Evolutionary conservation across 1,140 invertebrate species (phyloP).

Genomic region (Eulimnadia texana): DNA sequence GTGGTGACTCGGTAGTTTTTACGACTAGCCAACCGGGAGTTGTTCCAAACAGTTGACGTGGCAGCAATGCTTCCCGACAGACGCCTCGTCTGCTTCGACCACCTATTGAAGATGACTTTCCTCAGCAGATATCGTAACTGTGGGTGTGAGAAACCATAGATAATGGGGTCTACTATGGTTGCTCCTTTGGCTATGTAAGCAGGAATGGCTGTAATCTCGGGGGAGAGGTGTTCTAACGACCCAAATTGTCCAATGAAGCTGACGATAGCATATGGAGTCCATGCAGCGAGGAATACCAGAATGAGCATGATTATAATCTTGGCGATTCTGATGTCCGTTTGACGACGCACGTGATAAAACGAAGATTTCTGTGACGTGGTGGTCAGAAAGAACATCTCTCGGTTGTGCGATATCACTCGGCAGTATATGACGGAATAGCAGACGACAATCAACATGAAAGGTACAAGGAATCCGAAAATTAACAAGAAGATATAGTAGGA

Average conservation of each 20-base stretch:
- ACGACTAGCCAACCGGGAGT: not conserved
- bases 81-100: not conserved
- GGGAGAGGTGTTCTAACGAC: conserved; percentile 23
- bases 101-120: conserved; percentile 18
- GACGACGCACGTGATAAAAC: conserved; percentile 16
- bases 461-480: conserved; percentile 34
- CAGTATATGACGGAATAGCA: conserved; percentile 34
- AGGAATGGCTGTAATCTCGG: conserved; percentile 29
- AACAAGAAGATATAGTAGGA: conserved; percentile 36
- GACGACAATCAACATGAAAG: conserved; percentile 31
- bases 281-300: conserved; percentile 33
- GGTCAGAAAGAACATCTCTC: conserved; percentile 29
- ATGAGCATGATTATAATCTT: conserved; percentile 36
- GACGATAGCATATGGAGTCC: conserved; percentile 38
- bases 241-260: conserved; percentile 38
- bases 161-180: conserved; percentile 34
- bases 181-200: conserved; percentile 32
- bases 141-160: conserved; percentile 32
- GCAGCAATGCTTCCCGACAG: not conserved
- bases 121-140: conserved; percentile 25
- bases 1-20: not conserved
- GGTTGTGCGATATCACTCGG: conserved; percentile 28
- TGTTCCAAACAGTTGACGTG: not conserved
- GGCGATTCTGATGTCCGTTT: conserved; percentile 27
- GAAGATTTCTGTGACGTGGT: conserved; percentile 16